These are phyloP conservation scores for Corella eumyota DNA, from an alignment of 23 tunicate species.

Conservation along the genomic window DNA sequence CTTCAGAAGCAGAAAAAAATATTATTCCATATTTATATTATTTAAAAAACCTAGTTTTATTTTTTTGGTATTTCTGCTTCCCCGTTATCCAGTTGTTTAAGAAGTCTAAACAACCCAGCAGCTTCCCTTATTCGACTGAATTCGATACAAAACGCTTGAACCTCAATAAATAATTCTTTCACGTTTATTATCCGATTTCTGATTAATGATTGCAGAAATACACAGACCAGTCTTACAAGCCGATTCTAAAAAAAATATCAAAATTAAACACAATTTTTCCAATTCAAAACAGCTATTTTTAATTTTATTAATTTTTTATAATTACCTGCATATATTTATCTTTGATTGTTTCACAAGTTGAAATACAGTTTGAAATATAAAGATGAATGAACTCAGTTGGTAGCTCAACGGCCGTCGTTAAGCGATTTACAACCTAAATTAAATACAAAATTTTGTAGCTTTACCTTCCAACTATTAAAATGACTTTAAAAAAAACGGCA, in stretches of 20 bases:
- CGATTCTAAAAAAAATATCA: constrained; percentile 35
- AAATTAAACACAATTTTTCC: constrained; percentile 9
- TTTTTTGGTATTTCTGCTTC: constrained; percentile 41
- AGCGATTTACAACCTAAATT: constrained; percentile 79
- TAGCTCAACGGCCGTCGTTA: constrained; percentile 81
- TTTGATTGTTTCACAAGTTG: constrained; percentile 90
- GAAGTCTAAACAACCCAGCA: constrained; percentile 86
- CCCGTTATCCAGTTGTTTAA: constrained; percentile 77
- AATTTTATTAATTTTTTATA: neutral
- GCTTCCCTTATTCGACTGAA: constrained; percentile 96
- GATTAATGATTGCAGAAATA: constrained; percentile 91
- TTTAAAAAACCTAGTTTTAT: too few species aligned
- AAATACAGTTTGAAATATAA: constrained; percentile 86
- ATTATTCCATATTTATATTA: too few species aligned
- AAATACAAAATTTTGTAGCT: too few species aligned
- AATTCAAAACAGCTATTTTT: neutral
- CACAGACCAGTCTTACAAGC: constrained; percentile 92
- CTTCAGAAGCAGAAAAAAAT: too few species aligned
- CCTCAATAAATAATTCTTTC: constrained; percentile 88
- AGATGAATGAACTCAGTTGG: constrained; percentile 95
- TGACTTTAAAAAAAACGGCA: too few species aligned
- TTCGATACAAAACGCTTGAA: constrained; percentile 98
- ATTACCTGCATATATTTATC: constrained; percentile 86
- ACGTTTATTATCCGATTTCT: constrained; percentile 85
- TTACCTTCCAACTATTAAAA: too few species aligned